Evolutionary conservation across 1,140 invertebrate species (phyloP).

Genomic region (Drusus annulatus): DNA sequence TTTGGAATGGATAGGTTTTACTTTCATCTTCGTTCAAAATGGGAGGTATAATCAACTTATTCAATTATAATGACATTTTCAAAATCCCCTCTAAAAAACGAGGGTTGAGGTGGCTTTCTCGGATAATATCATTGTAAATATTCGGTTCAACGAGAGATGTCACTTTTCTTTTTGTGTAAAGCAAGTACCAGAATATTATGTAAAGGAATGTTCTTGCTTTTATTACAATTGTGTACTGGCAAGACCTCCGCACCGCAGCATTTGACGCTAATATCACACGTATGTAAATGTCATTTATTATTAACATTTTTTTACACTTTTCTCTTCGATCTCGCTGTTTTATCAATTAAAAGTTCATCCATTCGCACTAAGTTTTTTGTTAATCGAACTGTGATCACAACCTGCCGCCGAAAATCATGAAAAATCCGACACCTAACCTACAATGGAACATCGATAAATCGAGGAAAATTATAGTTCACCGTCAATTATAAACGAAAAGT

Average conservation of each 20-base stretch:
- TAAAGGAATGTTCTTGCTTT: constrained; percentile 7
- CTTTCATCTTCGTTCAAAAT: too few relatives aligned
- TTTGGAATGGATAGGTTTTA: too few relatives aligned
- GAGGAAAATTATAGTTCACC: neutral
- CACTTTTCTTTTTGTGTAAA: neutral
- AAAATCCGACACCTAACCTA: constrained; percentile 47
- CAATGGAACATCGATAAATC: constrained; percentile 42
- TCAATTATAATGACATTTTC: too few relatives aligned
- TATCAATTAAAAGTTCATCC: constrained; percentile 34
- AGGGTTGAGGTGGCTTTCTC: too few relatives aligned
- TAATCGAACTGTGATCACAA: neutral
- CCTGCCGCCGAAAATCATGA: constrained; percentile 23
- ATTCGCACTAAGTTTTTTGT: constrained; percentile 30
- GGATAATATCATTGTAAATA: neutral
- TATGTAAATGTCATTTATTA: constrained; percentile 60
- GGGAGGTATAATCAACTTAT: too few relatives aligned
- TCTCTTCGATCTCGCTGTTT: constrained; percentile 31
- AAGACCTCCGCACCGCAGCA: constrained; percentile 48
- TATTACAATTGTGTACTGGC: constrained; percentile 21
- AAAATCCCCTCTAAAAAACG: too few relatives aligned
- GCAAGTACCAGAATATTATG: constrained; percentile 3
- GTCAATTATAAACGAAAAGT: constrained; percentile 42
- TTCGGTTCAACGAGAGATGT: neutral
- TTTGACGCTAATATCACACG: constrained; percentile 48
- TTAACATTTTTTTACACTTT: constrained; percentile 54